Percentiles rank a stretch among this genome's conserved stretches.
Conservation (phyloP, 2,888 invertebrate genomes). For the Cataglyphis altisquamis region DNA sequence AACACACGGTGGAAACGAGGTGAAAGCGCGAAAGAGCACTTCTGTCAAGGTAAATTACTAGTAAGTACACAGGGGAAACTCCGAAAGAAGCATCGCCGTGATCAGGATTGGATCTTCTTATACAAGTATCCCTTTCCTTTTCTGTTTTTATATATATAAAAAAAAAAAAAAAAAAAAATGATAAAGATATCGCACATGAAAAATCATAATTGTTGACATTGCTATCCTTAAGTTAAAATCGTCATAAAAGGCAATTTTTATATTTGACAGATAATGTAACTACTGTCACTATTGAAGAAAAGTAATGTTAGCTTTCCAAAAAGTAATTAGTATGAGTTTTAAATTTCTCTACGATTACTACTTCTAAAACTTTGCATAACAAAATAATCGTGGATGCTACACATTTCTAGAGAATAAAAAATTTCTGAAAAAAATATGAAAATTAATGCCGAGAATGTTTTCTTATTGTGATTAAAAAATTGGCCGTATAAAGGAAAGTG, state of each 20-base stretch:
- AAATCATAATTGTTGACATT: not conserved
- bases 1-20: constrained; percentile 55
- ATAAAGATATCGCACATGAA: not conserved
- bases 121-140: not conserved
- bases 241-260: not conserved
- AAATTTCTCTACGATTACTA: not conserved
- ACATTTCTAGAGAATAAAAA: not conserved
- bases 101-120: not conserved
- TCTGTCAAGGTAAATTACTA: constrained; percentile 72
- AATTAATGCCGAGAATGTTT: not conserved
- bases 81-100: constrained; percentile 43
- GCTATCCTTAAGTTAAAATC: not conserved
- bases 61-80: constrained; percentile 56
- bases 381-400: not conserved
- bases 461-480: not conserved
- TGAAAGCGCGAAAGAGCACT: constrained; percentile 64
- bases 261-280: not conserved
- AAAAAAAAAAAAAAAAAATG: not conserved
- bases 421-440: not conserved
- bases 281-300: not conserved
- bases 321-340: not conserved
- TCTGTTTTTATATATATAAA: not conserved
- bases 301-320: not conserved
- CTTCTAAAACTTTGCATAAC: not conserved
- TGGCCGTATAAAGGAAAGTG: not conserved